A percentile compares a stretch with the other conserved stretches of the same genome.
Conservation (phyloP, 2,797 vertebrate species). For the Girardinus metallicus region DNA sequence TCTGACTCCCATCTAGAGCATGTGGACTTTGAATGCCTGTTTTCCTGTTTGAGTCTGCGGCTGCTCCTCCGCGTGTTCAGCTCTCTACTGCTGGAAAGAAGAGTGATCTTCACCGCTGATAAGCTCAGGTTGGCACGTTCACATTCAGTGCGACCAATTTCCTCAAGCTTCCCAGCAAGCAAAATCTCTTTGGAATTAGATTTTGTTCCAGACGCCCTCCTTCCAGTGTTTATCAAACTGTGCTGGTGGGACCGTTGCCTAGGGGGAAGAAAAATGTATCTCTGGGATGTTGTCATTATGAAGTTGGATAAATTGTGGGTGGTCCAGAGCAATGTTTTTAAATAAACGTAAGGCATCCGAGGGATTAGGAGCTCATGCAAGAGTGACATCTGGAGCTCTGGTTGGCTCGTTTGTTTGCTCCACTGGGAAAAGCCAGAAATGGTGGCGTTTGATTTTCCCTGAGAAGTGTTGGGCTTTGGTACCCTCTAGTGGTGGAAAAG, state of each 20-base stretch:
- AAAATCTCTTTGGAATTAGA: conserved; percentile 5
- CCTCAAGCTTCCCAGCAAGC: neutral
- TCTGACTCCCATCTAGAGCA: conserved; percentile 95
- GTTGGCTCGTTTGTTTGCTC: conserved; percentile 57
- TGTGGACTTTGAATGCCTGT: conserved; percentile 95
- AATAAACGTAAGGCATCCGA: conserved; percentile 35
- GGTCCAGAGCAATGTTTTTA: conserved; percentile 41
- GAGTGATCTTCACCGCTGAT: conserved; percentile 96
- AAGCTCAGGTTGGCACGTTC: conserved; percentile 89
- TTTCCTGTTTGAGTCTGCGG: conserved; percentile 91
- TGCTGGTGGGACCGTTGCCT: neutral
- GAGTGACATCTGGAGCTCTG: conserved; percentile 54
- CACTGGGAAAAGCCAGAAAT: conserved; percentile 49
- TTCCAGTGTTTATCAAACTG: conserved; percentile 12
- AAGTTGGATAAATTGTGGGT: conserved; percentile 35
- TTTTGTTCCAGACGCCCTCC: conserved; percentile 2
- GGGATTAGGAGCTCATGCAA: conserved; percentile 42
- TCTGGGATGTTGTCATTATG: conserved; percentile 26
- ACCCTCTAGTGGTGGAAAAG: conserved; percentile 43
- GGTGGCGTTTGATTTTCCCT: conserved; percentile 26
- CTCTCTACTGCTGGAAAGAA: conserved; percentile 92
- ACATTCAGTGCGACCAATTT: neutral
- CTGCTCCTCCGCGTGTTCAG: conserved; percentile 92
- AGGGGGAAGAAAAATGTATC: neutral
- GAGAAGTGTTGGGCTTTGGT: conserved; percentile 37